phyloP scores from a whole-genome alignment of 2,888 invertebrate genomes.

The Baronia brevicornis region DNA sequence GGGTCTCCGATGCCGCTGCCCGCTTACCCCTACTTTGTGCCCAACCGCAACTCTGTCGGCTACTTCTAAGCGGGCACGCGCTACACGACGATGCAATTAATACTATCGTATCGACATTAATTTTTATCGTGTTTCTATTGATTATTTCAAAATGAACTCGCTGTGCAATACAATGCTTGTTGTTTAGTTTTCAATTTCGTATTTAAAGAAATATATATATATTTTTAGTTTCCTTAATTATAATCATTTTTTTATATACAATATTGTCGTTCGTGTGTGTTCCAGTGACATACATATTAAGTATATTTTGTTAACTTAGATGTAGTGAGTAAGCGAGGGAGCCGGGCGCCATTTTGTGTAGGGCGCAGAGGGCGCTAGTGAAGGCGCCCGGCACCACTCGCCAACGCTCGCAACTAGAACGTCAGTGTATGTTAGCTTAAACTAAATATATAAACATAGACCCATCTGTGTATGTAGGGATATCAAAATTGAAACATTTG shows the following conservation, averaged over 20 bases:
- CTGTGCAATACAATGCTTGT: conserved; percentile 73
- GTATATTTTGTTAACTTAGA: conserved; percentile 26
- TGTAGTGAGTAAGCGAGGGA: conserved; percentile 15
- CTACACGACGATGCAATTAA: conserved; percentile 18
- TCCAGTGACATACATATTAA: conserved; percentile 33
- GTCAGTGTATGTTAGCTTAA: conserved; percentile 48
- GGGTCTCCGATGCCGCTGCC: conserved; percentile 42
- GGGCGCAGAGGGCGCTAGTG: conserved; percentile 9
- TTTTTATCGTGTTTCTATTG: conserved; percentile 46
- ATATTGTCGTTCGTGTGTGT: conserved; percentile 42
- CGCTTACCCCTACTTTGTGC: conserved; percentile 64
- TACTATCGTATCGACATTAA: conserved; percentile 42
- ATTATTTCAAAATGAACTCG: conserved; percentile 66
- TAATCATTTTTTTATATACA: conserved; percentile 33
- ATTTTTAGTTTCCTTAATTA: conserved; percentile 35
- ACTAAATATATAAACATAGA: conserved; percentile 49
- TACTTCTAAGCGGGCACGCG: conserved; percentile 47
- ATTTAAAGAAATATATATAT: conserved; percentile 42
- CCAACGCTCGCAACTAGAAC: conserved; percentile 40
- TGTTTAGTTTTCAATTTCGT: conserved; percentile 65
- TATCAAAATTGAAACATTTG: conserved; percentile 77
- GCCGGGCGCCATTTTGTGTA: conserved; percentile 13
- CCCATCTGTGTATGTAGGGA: conserved; percentile 64
- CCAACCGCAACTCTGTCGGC: conserved; percentile 61
- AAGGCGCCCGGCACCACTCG: conserved; percentile 21